phyloP scores from a whole-genome alignment of 2,113 vertebrate species.

The Corvus cornix region DNA sequence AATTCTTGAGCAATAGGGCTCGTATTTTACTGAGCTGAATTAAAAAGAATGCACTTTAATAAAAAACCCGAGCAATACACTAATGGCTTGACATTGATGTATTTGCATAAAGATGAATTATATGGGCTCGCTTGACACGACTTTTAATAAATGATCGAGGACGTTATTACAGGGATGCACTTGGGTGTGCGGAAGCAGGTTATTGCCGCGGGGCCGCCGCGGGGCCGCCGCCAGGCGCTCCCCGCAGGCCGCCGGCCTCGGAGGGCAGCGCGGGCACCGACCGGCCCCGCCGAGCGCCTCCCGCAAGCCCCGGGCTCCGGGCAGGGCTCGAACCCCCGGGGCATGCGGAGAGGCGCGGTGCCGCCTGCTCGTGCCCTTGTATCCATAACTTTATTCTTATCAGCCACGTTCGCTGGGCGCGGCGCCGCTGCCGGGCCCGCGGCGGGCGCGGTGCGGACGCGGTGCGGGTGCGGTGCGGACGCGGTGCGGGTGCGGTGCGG shows the following conservation, averaged over 20 bases:
- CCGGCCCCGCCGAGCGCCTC: background rate
- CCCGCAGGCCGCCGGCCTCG: background rate
- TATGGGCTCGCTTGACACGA: slow-evolving; percentile 82
- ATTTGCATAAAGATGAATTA: slow-evolving; percentile 99
- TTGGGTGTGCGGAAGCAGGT: slow-evolving; percentile 72
- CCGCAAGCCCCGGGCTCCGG: background rate
- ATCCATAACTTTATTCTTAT: background rate
- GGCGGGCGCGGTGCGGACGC: background rate
- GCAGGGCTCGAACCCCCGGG: too few species aligned
- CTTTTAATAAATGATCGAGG: slow-evolving; percentile 97
- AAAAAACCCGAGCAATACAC: slow-evolving; percentile 84
- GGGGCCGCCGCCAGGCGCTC: background rate
- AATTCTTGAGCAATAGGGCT: slow-evolving; percentile 92
- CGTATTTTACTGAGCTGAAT: slow-evolving; percentile 88
- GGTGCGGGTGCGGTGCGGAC: background rate
- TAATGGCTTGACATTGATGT: slow-evolving; percentile 89
- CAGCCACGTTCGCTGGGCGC: background rate
- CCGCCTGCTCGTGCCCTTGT: background rate
- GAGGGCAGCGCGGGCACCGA: background rate
- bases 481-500: background rate
- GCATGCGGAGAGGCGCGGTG: background rate
- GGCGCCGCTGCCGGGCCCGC: background rate
- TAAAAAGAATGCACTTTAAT: slow-evolving; percentile 92
- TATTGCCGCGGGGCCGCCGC: slow-evolving; percentile 39
- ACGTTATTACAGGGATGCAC: slow-evolving; percentile 87